Evolutionary conservation across 2,797 vertebrate genomes (phyloP), one percentile per base, ranked within the genome.

Genomic region (Eulemur mongoz): DNA sequence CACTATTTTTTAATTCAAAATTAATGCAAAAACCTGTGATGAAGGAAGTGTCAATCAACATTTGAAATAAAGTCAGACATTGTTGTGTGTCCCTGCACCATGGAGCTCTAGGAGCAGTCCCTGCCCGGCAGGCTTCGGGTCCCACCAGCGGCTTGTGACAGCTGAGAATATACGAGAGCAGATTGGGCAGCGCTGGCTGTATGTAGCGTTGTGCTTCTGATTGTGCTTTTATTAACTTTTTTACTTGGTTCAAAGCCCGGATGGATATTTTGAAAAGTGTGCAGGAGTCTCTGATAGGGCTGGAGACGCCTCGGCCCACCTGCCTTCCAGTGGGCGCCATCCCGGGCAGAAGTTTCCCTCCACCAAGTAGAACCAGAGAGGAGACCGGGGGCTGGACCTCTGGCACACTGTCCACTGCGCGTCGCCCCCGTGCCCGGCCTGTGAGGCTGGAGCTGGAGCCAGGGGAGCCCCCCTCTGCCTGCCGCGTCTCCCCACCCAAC

Each of bases 181-280:
- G 40, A 12, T 13, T 6, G 10, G 11, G 23, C 1, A 4, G 30
- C 4, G 38, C 3, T 0, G 11, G 27, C 57, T 1, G 0, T 32
- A 1, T 8, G 20, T 4, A 2, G 30, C 7, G 2, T 22, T 40
- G 30, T 20, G 38, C 40, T 14, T 63, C 18, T 63, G 78, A 14
- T 27, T 57, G 30, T 22, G 80, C 27, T 45, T 13, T 8, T 27
- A 27, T 38, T 38, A 27, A 38, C 22, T 17, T 57, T 57, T 54
- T 48, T 32, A 10, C n/a, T 54, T 57, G n/a, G n/a, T 79, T 57
- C 22, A 9, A 35, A 38, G 10, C n/a, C 52, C 32, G 12, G 40
- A 5, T 43, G 57, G 78, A 40, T 61, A 32, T 81, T 81, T 13
- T 32, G 57, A 22, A 43, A 43, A 20, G 25, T 9, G 6, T 38